Evolutionary conservation across 2,888 invertebrate species (phyloP), one percentile per base, ranked within the genome.

Genomic region (Pseudeuparius sepicola): DNA sequence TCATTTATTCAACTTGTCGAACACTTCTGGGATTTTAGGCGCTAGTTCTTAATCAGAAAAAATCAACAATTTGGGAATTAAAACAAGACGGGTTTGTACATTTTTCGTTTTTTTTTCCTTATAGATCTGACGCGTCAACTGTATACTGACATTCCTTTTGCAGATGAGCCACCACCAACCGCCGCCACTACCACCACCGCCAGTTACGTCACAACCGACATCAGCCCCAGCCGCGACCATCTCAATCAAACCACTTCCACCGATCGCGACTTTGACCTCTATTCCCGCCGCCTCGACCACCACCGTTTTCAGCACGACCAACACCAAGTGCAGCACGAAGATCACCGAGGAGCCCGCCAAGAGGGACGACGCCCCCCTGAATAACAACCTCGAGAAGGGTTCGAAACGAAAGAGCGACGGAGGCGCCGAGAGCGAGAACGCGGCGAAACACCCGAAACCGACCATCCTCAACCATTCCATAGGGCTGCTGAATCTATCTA

Each of bases 401-500:
- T 11, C 48, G 17, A 52, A 52, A 36, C 42, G 51, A 10, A 50
- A 50, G 31, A 11, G 16, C 7, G 47, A 48, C 4, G 36, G 34
- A 6, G 34, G 12, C 5, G 25, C 18, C 9, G 48, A 48, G 6
- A 15, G 39, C 9, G 48, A 44, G 4, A 35, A 42, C 25, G 45
- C 47, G 4, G 50, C 49, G 4, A 58, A 59, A 41, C 50, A 51
- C 24, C 49, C 53, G 4, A 58, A 60, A 48, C 57, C 48, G 6
- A 53, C 51, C 1, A 52, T 52, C 31, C 43, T 58, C 15, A 59
- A 59, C 31, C 57, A 58, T 37, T 51, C 57, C 4, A 40, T 56
- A 18, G 53, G 54, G 12, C 44, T 61, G 12, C 53, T 58, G 36
- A 58, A 58, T 42, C 45, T 61, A n/a, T 59, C 60, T 1, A 57